Conservation (phyloP, 37 sponge, comb jelly and placozoan species). For the Halisarca cf. caerulea region DNA sequence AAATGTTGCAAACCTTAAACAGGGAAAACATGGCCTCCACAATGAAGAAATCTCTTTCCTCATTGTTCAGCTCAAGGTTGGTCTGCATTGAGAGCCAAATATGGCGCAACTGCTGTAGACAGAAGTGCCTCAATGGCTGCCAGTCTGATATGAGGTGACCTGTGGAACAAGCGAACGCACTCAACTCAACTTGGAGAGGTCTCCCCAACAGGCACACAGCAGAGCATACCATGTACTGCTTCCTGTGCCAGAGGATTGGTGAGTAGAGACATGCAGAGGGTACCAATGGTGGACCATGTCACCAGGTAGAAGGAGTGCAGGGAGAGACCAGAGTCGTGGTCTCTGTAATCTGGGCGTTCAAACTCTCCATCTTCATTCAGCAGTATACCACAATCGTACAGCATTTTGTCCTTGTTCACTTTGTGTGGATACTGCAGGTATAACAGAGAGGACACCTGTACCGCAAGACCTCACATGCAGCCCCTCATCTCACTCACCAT, state of each 20-base stretch:
- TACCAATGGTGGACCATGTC: constrained; percentile 74
- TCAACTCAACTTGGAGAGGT: no score
- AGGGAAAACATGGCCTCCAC: constrained; percentile 39
- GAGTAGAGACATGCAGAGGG: constrained; percentile 70
- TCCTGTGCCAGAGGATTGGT: constrained; percentile 62
- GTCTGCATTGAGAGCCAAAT: constrained; percentile 78
- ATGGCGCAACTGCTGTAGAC: constrained; percentile 77
- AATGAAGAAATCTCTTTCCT: constrained; percentile 77
- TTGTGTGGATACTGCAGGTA: constrained; percentile 1
- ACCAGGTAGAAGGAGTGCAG: constrained; percentile 87
- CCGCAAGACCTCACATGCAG: background rate
- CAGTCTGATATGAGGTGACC: constrained; percentile 73
- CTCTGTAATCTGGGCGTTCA: constrained; percentile 71
- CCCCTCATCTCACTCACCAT: constrained; percentile 41
- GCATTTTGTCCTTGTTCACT: constrained; percentile 25
- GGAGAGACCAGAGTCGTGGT: constrained; percentile 62
- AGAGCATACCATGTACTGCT: constrained; percentile 32
- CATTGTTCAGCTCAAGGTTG: constrained; percentile 70
- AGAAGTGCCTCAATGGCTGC: constrained; percentile 83
- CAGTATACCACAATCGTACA: constrained; percentile 79
- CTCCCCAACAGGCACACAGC: no score
- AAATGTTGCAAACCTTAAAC: constrained; percentile 38
- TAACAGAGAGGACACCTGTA: background rate
- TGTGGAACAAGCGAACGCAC: background rate
- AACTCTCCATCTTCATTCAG: constrained; percentile 76